Base-by-base conservation (phyloP, 2,113 vertebrate species). In the Sander lucioperca region DNA sequence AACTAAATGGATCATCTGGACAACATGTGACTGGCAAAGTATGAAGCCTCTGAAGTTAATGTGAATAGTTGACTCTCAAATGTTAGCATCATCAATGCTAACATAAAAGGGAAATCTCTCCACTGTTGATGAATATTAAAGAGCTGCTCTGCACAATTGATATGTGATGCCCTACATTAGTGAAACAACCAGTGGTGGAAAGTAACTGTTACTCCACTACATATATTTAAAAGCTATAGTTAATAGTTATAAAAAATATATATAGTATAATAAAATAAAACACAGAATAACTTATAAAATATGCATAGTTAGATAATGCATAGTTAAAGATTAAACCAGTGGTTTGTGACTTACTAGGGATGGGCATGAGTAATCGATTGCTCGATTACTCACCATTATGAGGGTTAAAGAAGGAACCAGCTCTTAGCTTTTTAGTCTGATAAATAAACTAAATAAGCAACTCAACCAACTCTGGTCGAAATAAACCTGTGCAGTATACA, bases 51-150 rank as follows among this genome's bases (percentile, higher is more conserved):
- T 57, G 68, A 76, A 76, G 76, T 68, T 84, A 84, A 82, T 72
- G 59, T 74, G 61, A 82, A 73, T 73, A 74, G 73, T 74, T 86
- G 16, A 53, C 63, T 21, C 23, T 78, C 75, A 80, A 53, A 68
- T 11, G n/a, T 71, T 54, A 67, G 58, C 45, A 14, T 48, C 56
- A 67, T 74, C 81, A 73, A 11, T 57, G 30, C 58, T 48, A 39
- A 85, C 76, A 68, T 89, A 57, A 77, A 86, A 90, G 76, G 50
- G n/a, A 80, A 75, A 68, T 75, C 56, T 85, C 53, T 72, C 30
- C 45, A 12, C 67, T 69, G 2, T 6, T 56, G 1, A 75, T 70
- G 66, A 74, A 87, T 36, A 79, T 77, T 51, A 82, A 82, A 82
- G 65, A 78, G 79, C 67, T 77, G 66, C 65, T 39, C 62, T 80